phyloP scores from a whole-genome alignment of 2,797 vertebrate species.

The Cirrhinus molitorella region DNA sequence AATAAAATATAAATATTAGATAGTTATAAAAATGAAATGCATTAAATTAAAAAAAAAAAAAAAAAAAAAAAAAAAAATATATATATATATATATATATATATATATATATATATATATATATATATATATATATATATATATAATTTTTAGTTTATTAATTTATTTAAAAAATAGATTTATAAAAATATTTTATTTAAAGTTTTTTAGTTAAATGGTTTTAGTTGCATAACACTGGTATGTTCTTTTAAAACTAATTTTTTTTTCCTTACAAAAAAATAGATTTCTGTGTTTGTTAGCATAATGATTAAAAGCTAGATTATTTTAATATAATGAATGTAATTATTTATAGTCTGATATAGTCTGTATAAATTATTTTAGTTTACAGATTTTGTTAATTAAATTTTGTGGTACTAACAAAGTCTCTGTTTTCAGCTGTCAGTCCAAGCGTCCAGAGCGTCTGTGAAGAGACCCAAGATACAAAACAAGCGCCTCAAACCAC shows the following conservation, averaged over 20 bases:
- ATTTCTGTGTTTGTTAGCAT: not conserved
- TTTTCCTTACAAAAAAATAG: too few relatives aligned
- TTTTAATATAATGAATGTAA: not conserved
- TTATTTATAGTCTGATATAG: not conserved
- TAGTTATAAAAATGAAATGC: not conserved
- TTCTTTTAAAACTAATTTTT: too few relatives aligned
- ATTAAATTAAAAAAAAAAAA: not conserved
- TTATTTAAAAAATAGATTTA: too few relatives aligned
- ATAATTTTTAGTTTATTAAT: too few relatives aligned
- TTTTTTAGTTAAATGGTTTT: not conserved
- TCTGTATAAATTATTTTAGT: not conserved
- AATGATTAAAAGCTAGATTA: not conserved
- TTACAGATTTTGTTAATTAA: not conserved
- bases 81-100: too few relatives aligned
- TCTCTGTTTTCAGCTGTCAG: constrained; percentile 1
- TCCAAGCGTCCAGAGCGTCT: not conserved
- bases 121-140: too few relatives aligned
- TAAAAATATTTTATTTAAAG: too few relatives aligned
- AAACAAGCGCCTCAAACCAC: not conserved
- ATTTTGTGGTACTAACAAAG: not conserved
- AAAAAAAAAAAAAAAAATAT: too few relatives aligned
- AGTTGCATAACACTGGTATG: not conserved
- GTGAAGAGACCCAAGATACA: not conserved
- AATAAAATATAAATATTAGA: not conserved
- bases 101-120: too few relatives aligned